Evolutionary conservation across 2,888 invertebrate genomes (phyloP), one percentile per base, ranked within the genome.

Genomic region (Apodemia hepburni): DNA sequence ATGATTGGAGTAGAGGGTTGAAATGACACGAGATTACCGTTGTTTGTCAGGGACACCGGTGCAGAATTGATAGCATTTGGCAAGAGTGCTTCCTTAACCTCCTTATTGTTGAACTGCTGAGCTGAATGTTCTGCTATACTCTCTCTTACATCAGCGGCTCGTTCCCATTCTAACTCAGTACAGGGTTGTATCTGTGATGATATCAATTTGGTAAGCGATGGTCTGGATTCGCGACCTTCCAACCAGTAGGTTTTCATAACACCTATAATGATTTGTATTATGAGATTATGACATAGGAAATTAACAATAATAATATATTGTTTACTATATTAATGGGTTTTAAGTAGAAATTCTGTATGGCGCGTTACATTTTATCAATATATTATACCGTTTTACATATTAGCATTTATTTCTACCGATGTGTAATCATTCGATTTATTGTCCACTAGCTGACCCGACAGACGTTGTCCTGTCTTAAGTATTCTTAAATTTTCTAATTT

Each of bases 231-330:
- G 61, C 96, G 93, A 47, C 95, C 94, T 76, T 95, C 94, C 63
- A 97, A 84, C 97, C 97, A 97, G 80, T 96, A 97, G 0, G 97
- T 97, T 84, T 97, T 97, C 97, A 97, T 97, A 62, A 93, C 91
- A 60, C 96, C 96, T 95, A 79, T 45, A 35, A 54, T 11, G n/a
- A 22, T 11, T 51, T 9, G 18, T 22, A 12, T 22, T 22, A 11
- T 51, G 9, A 51, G 5, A 22, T 51, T 51, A 18, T 0, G 22
- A 22, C 1, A 3, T 9, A 38, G 38, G 15, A 11, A 15, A 12
- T 38, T 1, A 4, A 4, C 4, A 38, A 38, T 12, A 4, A 38
- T 15, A 4, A 12, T 33, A 8, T 3, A 3, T 33, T 33, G 8
- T 33, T 33, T 33, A 7, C 1, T 33, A 3, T 33, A 8, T 33